These are phyloP conservation scores for Ochropacha duplaris DNA, from an alignment of 2,888 invertebrate genomes.

Conservation along the genomic window DNA sequence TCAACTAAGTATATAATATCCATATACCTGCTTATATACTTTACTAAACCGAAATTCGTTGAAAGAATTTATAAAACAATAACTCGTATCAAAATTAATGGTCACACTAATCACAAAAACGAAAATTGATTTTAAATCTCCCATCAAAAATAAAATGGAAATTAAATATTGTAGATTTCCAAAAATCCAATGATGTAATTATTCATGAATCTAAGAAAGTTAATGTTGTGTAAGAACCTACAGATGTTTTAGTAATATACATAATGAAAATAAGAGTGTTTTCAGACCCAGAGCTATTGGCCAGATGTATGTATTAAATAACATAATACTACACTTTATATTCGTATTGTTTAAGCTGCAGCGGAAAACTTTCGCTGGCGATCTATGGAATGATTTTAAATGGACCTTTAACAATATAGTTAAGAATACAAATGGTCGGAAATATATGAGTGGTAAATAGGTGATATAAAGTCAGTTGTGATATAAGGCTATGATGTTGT, in stretches of 20 bases:
- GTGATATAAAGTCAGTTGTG: constrained; percentile 23
- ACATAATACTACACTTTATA: constrained; percentile 65
- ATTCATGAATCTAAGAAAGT: constrained; percentile 53
- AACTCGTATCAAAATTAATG: background rate
- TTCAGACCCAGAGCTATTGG: constrained; percentile 13
- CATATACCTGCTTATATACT: too few relatives aligned
- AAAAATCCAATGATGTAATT: constrained; percentile 37
- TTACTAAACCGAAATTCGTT: too few relatives aligned
- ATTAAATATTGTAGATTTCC: constrained; percentile 31
- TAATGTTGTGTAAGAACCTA: constrained; percentile 28
- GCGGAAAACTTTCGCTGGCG: constrained; percentile 57
- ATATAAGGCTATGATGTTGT: constrained; percentile 29
- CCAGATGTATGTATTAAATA: constrained; percentile 29
- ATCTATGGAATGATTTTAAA: constrained; percentile 50
- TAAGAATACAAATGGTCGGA: constrained; percentile 62
- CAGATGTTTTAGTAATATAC: constrained; percentile 17
- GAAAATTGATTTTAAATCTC: constrained; percentile 1
- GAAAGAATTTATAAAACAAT: too few relatives aligned
- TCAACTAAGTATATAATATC: too few relatives aligned
- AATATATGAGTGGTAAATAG: constrained; percentile 40
- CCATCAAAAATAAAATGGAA: constrained; percentile 33
- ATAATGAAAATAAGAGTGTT: constrained; percentile 39
- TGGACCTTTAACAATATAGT: constrained; percentile 45
- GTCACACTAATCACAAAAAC: background rate
- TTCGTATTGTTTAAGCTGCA: constrained; percentile 45